Evolutionary conservation across 2,888 invertebrate genomes (phyloP).

Genomic region (Nebria brevicollis): DNA sequence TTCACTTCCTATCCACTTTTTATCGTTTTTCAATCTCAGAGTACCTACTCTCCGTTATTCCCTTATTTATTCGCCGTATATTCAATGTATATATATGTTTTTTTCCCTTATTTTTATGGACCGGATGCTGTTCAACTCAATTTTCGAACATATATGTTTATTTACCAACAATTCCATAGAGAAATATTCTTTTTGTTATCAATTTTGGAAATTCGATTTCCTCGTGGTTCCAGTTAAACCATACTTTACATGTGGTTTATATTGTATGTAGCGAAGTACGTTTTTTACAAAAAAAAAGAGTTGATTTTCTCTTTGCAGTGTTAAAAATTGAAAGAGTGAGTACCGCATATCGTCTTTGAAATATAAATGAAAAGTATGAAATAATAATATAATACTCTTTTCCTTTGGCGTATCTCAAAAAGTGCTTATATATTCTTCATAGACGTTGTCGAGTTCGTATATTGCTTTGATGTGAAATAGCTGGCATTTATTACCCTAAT

Average conservation of each 20-base stretch:
- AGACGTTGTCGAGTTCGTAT: background rate
- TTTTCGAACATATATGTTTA: slow-evolving; percentile 7
- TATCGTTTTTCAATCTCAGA: slow-evolving; percentile 41
- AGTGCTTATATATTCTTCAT: background rate
- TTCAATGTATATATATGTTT: background rate
- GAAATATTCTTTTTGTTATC: slow-evolving; percentile 1
- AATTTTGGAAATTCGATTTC: background rate
- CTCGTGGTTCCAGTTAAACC: background rate
- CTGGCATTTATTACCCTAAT: background rate
- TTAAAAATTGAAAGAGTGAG: background rate
- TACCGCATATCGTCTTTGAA: background rate
- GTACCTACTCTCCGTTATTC: slow-evolving; percentile 13
- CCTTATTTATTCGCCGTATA: slow-evolving; percentile 16
- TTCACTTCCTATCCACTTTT: slow-evolving; percentile 19
- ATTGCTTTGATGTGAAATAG: background rate
- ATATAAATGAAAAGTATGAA: background rate
- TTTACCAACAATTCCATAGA: slow-evolving; percentile 8
- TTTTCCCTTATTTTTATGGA: slow-evolving; percentile 12
- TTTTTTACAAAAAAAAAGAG: background rate
- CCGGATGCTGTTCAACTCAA: background rate
- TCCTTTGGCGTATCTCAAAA: background rate
- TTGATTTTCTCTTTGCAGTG: background rate
- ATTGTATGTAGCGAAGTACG: background rate
- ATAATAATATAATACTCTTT: background rate
- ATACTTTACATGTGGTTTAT: background rate